Percentiles rank a stretch among this genome's conserved stretches.
Evolutionary conservation across 2,888 invertebrate genomes (phyloP).

Genomic region (Taphrorychus bicolor): DNA sequence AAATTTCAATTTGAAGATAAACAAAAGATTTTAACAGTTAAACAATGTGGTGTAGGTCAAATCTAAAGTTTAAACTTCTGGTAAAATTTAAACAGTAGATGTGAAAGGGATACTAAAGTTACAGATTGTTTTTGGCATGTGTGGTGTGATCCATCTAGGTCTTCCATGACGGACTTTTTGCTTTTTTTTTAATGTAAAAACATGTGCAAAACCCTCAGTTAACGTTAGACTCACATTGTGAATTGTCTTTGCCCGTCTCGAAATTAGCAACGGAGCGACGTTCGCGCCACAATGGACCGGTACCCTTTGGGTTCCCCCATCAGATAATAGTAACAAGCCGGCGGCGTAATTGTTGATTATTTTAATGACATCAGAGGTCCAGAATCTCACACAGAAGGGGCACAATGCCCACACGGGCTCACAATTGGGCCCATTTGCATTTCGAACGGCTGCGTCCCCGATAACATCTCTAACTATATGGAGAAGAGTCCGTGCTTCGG

Average conservation of each 20-base stretch:
- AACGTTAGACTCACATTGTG: background rate
- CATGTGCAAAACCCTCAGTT: no score
- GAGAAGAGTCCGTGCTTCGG: slow-evolving; percentile 31
- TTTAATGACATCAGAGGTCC: slow-evolving; percentile 57
- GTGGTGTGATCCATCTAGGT: no score
- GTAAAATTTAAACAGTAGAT: no score
- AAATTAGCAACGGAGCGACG: slow-evolving; percentile 32
- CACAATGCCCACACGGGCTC: slow-evolving; percentile 59
- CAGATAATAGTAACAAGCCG: slow-evolving; percentile 54
- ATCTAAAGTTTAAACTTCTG: no score
- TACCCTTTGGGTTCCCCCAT: slow-evolving; percentile 27
- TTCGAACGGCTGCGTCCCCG: slow-evolving; percentile 45
- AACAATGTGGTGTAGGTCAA: no score
- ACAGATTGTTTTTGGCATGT: no score
- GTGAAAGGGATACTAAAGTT: no score
- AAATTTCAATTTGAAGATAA: no score
- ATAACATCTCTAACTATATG: slow-evolving; percentile 30
- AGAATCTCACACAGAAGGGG: slow-evolving; percentile 52
- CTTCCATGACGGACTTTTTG: no score
- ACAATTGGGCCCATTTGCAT: slow-evolving; percentile 61
- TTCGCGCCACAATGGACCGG: slow-evolving; percentile 34
- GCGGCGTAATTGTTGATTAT: slow-evolving; percentile 60
- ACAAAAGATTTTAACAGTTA: no score
- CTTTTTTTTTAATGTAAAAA: no score
- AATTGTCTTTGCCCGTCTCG: slow-evolving; percentile 2